Evolutionary conservation across 2,113 vertebrate species (phyloP).

Genomic region (Dicentrarchus labrax): DNA sequence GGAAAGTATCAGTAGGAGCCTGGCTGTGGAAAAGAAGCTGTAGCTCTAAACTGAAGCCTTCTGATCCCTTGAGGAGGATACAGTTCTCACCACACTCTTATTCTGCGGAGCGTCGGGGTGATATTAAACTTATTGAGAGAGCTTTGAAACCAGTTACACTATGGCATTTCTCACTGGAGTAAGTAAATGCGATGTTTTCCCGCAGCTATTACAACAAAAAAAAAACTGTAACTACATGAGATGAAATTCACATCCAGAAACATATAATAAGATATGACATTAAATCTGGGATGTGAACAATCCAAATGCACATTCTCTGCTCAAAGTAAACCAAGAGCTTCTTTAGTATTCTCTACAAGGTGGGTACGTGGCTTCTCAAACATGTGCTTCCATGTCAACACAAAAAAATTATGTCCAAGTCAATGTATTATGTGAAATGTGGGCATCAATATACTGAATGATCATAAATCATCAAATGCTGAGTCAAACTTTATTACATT

Average conservation of each 20-base stretch:
- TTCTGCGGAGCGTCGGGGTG: constrained; percentile 43
- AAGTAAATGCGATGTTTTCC: constrained; percentile 20
- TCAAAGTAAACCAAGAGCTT: not conserved
- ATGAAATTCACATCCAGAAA: constrained; percentile 10
- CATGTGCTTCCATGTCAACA: not conserved
- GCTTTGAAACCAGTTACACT: constrained; percentile 40
- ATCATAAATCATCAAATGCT: not conserved
- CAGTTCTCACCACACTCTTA: constrained; percentile 68
- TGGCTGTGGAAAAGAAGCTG: constrained; percentile 55
- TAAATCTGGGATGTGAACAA: not conserved
- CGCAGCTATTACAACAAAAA: not conserved
- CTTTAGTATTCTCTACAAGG: not conserved
- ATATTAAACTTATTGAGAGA: constrained; percentile 63
- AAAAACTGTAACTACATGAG: not conserved
- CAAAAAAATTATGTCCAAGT: not conserved
- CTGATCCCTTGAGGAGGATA: constrained; percentile 63
- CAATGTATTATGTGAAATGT: not conserved
- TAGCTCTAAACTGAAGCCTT: constrained; percentile 46
- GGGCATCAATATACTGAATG: not conserved
- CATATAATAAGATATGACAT: not conserved
- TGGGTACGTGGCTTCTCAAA: not conserved
- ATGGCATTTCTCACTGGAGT: constrained; percentile 39
- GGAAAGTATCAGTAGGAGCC: constrained; percentile 70
- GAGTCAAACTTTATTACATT: not conserved
- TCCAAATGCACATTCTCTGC: not conserved